Percentiles rank a stretch among this genome's conserved stretches.
Evolutionary conservation across 2,797 vertebrate genomes (phyloP).

Genomic region (Sciurus carolinensis): DNA sequence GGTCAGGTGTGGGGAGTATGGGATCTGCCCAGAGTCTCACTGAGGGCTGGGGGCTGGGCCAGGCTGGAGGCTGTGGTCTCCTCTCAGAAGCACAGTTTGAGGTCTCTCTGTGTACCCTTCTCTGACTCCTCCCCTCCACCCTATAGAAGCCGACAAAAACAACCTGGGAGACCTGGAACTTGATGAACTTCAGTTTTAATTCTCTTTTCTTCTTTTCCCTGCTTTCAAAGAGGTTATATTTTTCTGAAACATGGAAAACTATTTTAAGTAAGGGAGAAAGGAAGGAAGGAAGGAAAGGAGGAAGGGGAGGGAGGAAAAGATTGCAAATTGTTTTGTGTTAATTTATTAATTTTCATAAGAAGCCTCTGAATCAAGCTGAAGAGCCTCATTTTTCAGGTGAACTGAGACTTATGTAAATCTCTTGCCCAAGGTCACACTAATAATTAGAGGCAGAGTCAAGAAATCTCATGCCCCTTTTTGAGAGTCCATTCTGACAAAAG

Average conservation of each 20-base stretch:
- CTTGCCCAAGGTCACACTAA: background rate
- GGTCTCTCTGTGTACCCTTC: rapidly evolving
- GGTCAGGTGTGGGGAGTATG: too few species aligned
- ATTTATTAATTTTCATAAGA: background rate
- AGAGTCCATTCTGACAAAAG: background rate
- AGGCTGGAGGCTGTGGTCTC: too few species aligned
- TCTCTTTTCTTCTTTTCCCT: background rate
- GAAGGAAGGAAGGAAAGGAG: background rate
- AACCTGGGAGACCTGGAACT: background rate
- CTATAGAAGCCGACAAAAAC: background rate
- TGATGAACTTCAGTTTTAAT: background rate
- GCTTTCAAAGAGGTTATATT: background rate
- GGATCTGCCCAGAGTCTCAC: background rate
- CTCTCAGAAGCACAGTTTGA: background rate
- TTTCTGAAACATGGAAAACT: background rate
- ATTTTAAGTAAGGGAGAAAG: background rate
- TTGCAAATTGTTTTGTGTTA: background rate
- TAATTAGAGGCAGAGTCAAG: background rate
- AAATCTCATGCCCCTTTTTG: background rate
- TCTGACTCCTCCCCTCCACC: background rate
- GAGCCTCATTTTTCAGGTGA: background rate
- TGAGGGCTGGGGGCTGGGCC: background rate
- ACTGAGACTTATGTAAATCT: background rate
- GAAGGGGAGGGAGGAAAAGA: background rate
- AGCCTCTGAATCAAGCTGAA: background rate